Conservation (phyloP, 2,113 vertebrate genomes). For the Bucco capensis region DNA sequence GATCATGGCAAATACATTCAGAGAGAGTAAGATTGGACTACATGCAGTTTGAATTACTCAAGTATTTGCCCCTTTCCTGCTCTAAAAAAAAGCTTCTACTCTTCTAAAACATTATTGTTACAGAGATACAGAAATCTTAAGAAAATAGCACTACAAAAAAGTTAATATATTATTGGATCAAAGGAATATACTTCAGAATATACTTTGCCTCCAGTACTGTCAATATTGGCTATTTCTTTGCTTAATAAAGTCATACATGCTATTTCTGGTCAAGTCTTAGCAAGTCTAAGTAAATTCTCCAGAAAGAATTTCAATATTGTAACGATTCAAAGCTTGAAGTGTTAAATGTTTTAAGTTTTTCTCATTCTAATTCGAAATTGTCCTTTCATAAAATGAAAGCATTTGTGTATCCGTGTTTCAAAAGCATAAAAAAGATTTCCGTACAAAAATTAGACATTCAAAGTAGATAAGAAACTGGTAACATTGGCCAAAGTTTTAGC, state of each 20-base stretch:
- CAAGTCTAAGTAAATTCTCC: not conserved
- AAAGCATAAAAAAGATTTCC: not conserved
- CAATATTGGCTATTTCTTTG: not conserved
- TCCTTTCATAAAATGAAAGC: not conserved
- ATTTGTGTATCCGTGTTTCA: not conserved
- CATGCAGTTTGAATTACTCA: not conserved
- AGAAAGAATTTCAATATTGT: not conserved
- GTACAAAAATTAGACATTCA: too few species aligned
- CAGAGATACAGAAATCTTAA: not conserved
- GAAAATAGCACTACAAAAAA: not conserved
- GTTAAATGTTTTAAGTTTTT: not conserved
- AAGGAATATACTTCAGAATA: not conserved
- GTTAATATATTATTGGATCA: not conserved
- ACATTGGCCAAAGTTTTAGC: not conserved
- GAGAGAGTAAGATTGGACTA: not conserved
- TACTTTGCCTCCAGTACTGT: not conserved
- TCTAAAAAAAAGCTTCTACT: not conserved
- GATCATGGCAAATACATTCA: not conserved
- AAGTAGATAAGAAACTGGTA: too few species aligned
- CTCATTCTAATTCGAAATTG: not conserved
- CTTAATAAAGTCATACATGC: not conserved
- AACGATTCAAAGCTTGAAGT: not conserved
- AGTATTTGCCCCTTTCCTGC: not conserved
- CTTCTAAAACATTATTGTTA: not conserved
- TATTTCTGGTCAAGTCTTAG: not conserved